phyloP scores from a whole-genome alignment of 2,888 invertebrate species.

The Nymphalis urticae region DNA sequence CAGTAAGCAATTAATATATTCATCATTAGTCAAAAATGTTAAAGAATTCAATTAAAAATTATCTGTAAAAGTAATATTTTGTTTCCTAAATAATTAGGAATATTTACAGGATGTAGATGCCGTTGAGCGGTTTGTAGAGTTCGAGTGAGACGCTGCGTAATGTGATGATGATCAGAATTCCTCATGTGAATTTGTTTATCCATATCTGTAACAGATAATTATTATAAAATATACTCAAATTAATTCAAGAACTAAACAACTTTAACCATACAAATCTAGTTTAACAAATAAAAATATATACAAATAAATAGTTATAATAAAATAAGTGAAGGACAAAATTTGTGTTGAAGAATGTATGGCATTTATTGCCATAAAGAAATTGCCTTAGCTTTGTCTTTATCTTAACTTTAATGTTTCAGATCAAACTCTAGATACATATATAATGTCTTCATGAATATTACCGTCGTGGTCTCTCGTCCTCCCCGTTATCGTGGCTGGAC shows the following conservation, averaged over 20 bases:
- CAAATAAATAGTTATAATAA: background rate
- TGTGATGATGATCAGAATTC: slow-evolving; percentile 64
- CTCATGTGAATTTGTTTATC: slow-evolving; percentile 75
- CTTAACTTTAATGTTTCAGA: too few relatives aligned
- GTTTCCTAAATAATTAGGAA: background rate
- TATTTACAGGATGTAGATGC: slow-evolving; percentile 67
- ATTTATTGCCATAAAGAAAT: too few relatives aligned
- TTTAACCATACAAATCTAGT: too few relatives aligned
- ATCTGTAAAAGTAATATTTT: background rate
- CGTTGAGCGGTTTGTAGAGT: slow-evolving; percentile 69
- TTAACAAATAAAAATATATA: too few relatives aligned
- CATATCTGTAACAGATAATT: slow-evolving; percentile 56
- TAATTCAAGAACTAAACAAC: too few relatives aligned
- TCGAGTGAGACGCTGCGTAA: slow-evolving; percentile 63
- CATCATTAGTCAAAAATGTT: too few relatives aligned
- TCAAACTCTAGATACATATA: background rate
- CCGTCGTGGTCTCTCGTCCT: slow-evolving; percentile 86
- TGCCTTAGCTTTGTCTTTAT: too few relatives aligned
- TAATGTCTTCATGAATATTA: slow-evolving; percentile 76
- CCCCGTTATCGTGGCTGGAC: slow-evolving; percentile 76
- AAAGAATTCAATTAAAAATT: background rate
- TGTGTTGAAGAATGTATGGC: too few relatives aligned
- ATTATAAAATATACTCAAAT: too few relatives aligned
- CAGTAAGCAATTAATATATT: too few relatives aligned
- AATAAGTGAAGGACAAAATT: too few relatives aligned